Evolutionary conservation across 1,140 invertebrate genomes (phyloP), one percentile per base, ranked within the genome.

Genomic region (Eumeta japonica): DNA sequence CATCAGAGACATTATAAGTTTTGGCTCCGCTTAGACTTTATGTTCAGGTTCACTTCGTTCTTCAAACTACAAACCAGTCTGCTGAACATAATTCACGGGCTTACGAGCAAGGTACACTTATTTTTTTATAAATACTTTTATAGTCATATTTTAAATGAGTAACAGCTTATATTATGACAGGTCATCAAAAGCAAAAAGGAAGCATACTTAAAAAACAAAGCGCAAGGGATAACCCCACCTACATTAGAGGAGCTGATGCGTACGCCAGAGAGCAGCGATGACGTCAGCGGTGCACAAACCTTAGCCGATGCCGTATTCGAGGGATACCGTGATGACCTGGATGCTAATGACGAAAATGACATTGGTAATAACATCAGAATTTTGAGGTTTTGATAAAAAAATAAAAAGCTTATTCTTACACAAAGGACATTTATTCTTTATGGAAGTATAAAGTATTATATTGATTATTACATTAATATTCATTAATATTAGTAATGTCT

Each of bases 311-410:
- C 55, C 77, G 81, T 9, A n/a, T n/a, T n/a, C n/a, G n/a, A n/a
- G n/a, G n/a, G n/a, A n/a, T n/a, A n/a, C n/a, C n/a, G n/a, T n/a
- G 84, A 88, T 46, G 85, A 88, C 66, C 68, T 88, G 10, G 85
- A 88, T 47, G 83, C 83, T 10, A 81, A 84, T 45, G 85, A 87
- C 52, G 84, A 87, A 45, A 84, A 84, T 48, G 84, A 86, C 55
- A 63, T 86, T 35, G 82, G 81, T 82, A 51, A 71, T 72, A 46
- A n/a, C n/a, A n/a, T n/a, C n/a, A n/a, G n/a, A n/a, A n/a, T n/a
- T n/a, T n/a, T n/a, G n/a, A n/a, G n/a, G n/a, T n/a, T n/a, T n/a
- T n/a, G n/a, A n/a, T n/a, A n/a, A n/a, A n/a, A n/a, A n/a, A n/a
- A n/a, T n/a, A n/a, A n/a, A n/a, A n/a, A n/a, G n/a, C n/a, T n/a